Conservation (phyloP, 2,113 vertebrate genomes). For the Megalops atlanticus region DNA sequence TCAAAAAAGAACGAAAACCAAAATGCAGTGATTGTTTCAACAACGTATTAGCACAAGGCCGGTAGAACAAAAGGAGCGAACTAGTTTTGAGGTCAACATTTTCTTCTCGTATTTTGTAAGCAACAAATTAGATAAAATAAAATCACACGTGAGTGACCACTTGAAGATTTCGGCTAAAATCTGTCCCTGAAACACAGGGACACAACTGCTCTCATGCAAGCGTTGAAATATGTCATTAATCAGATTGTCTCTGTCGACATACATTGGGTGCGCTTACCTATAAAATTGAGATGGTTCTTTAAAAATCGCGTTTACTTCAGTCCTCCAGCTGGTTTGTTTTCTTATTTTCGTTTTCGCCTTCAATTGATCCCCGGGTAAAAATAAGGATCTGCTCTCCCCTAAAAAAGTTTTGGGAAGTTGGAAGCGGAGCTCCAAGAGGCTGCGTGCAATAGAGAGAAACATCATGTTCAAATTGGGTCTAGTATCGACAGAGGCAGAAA, state of each 20-base stretch:
- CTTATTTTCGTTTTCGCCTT: conserved; percentile 21
- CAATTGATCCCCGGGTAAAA: conserved; percentile 18
- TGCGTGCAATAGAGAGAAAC: conserved; percentile 10
- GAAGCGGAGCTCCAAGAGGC: conserved; percentile 19
- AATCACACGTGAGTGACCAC: background rate
- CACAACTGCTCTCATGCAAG: background rate
- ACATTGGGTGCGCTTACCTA: conserved; percentile 22
- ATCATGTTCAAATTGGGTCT: conserved; percentile 19
- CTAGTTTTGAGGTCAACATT: background rate
- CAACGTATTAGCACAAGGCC: background rate
- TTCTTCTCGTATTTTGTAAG: background rate
- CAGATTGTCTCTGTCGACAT: background rate
- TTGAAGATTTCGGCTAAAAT: background rate
- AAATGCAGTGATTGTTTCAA: background rate
- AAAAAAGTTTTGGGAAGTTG: conserved; percentile 28
- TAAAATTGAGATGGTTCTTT: conserved; percentile 3
- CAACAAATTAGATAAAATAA: background rate
- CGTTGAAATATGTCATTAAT: background rate
- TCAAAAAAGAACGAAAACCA: background rate
- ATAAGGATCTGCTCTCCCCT: conserved; percentile 10
- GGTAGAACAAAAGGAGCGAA: background rate
- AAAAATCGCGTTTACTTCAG: conserved; percentile 19
- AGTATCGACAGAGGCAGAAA: conserved; percentile 11
- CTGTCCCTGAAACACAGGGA: background rate
- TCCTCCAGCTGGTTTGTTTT: conserved; percentile 1